Evolutionary conservation across 2,888 invertebrate species (phyloP), one percentile per base, ranked within the genome.

Genomic region (Sarcophaga carnaria): DNA sequence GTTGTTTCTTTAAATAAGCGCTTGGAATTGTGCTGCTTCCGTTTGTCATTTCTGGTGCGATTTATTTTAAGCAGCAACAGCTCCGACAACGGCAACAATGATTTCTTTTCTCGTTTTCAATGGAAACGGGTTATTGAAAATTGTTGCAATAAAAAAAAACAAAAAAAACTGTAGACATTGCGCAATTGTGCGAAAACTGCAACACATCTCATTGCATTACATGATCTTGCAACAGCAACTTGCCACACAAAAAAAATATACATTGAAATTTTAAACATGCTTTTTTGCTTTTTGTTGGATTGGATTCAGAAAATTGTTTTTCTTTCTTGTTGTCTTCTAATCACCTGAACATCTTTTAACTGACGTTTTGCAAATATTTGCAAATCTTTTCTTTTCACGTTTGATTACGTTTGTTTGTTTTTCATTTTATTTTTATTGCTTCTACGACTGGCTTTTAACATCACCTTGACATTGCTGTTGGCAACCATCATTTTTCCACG

Each of bases 31-130:
- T 67, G 77, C 83, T 67, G 86, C 86, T 86, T 86, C 86, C 86
- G 83, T 86, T 86, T 83, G 80, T 86, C 72, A 86, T 86, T 86
- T 83, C 86, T 83, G 83, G 83, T 86, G 49, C 83, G 66, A 70
- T 81, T 78, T 69, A 59, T 78, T 69, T 74, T 74, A 74, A 81
- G 70, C 72, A 81, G 70, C 78, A 37, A 37, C 37, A 8, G 37
- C 37, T 37, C 37, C 37, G 37, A 0, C 37, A 37, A 37, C 37
- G 37, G 8, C 37, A 74, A 64, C 72, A 60, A 62, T 69, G 67
- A 77, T 85, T 81, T 79, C 62, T 86, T 86, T 70, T 77, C 78
- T 81, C 80, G 78, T 70, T 87, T 87, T 87, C 67, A 84, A 76
- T 76, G 78, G 59, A 87, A 87, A 87, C 84, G 75, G 87, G 87